phyloP scores from a whole-genome alignment of 2,113 vertebrate genomes.

The Haplochromis burtoni region DNA sequence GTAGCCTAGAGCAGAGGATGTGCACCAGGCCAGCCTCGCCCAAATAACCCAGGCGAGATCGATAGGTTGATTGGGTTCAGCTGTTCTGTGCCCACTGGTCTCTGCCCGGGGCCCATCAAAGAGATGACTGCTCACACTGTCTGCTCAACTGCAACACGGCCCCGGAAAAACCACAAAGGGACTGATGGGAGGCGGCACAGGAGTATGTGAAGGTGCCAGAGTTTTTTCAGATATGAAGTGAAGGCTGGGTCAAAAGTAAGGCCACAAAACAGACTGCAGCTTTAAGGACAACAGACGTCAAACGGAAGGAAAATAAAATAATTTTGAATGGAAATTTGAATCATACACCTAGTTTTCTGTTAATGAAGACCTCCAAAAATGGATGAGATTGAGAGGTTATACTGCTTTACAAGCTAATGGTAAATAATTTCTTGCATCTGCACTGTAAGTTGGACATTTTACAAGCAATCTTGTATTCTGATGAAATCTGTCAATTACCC shows the following conservation, averaged over 20 bases:
- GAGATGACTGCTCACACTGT: constrained; percentile 29
- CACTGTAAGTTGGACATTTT: neutral
- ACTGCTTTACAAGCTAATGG: neutral
- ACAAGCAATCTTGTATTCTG: neutral
- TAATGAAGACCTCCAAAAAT: neutral
- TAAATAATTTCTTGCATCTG: neutral
- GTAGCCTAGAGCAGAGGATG: constrained; percentile 22
- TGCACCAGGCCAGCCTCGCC: neutral
- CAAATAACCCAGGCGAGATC: constrained; percentile 24
- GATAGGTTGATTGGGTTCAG: constrained; percentile 60
- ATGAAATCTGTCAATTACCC: neutral
- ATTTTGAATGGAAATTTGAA: neutral
- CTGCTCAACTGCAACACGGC: neutral
- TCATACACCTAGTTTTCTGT: neutral
- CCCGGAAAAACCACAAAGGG: neutral
- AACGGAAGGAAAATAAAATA: neutral
- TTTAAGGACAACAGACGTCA: neutral
- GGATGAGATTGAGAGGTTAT: neutral
- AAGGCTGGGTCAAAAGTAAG: neutral
- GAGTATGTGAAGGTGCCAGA: neutral
- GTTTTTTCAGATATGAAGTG: neutral
- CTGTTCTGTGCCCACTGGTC: neutral
- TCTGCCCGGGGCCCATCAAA: neutral
- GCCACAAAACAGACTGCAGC: neutral
- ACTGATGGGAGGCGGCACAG: neutral